Conservation (phyloP, 2,888 invertebrate species). For the Heliconius charithonia region DNA sequence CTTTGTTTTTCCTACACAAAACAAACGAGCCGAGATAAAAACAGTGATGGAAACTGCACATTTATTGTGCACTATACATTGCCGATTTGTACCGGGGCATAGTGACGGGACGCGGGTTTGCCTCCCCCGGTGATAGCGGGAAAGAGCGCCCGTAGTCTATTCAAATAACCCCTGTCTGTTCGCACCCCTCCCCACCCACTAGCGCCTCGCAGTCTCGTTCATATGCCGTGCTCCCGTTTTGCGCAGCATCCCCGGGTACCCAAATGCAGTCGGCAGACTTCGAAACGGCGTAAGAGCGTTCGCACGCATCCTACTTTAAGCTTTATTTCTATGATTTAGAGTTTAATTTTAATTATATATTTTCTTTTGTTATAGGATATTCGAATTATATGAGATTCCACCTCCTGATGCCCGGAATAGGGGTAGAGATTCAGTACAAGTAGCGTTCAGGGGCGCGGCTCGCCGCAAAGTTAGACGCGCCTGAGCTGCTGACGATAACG, state of each 20-base stretch:
- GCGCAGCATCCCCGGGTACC: constrained; percentile 85
- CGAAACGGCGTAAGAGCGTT: constrained; percentile 61
- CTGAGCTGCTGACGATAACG: constrained; percentile 78
- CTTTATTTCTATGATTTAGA: constrained; percentile 48
- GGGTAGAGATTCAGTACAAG: constrained; percentile 84
- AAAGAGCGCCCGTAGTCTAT: constrained; percentile 79
- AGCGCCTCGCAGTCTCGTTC: constrained; percentile 84
- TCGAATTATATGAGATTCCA: constrained; percentile 53
- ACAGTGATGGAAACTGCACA: constrained; percentile 76
- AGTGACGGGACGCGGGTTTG: constrained; percentile 61
- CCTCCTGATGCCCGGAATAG: constrained; percentile 81
- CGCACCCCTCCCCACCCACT: constrained; percentile 73
- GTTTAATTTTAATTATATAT: constrained; percentile 48
- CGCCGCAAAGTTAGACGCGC: constrained; percentile 83
- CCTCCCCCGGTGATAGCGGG: constrained; percentile 58
- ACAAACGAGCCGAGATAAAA: constrained; percentile 65
- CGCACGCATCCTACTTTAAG: constrained; percentile 49
- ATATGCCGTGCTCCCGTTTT: constrained; percentile 84
- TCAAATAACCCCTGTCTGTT: constrained; percentile 81
- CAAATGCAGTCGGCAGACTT: constrained; percentile 80
- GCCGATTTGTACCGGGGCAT: constrained; percentile 75
- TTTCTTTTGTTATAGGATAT: constrained; percentile 54
- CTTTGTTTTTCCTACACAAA: constrained; percentile 67
- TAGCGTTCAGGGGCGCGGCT: constrained; percentile 83
- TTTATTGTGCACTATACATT: constrained; percentile 76